These are phyloP conservation scores for Drosophila birchii DNA, from an alignment of 2,888 invertebrate species.

Conservation along the genomic window DNA sequence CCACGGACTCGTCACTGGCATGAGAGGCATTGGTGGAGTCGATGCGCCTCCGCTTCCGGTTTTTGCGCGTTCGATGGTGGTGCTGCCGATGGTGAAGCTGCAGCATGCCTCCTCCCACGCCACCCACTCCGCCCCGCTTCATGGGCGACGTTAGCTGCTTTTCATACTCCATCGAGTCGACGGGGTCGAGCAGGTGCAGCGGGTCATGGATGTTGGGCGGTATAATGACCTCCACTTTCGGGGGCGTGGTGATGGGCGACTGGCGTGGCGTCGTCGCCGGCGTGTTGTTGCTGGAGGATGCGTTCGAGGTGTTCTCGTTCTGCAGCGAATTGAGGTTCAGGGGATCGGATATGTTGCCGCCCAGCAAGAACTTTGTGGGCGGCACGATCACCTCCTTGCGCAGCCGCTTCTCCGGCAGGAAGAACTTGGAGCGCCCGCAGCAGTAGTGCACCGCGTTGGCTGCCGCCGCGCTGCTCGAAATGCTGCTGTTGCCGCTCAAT, in stretches of 20 bases:
- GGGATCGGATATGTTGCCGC: slow-evolving; percentile 98
- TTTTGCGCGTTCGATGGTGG: slow-evolving; percentile 87
- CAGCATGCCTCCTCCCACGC: slow-evolving; percentile 50
- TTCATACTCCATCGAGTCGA: slow-evolving; percentile 93
- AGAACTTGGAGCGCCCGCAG: slow-evolving; percentile 88
- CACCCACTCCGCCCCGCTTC: slow-evolving; percentile 84
- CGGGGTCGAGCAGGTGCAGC: slow-evolving; percentile 92
- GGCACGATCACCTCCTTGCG: slow-evolving; percentile 92
- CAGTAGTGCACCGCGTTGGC: slow-evolving; percentile 77
- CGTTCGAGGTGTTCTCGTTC: slow-evolving; percentile 88
- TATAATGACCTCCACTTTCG: slow-evolving; percentile 94
- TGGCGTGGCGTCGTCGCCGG: slow-evolving; percentile 95
- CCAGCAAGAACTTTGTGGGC: slow-evolving; percentile 95
- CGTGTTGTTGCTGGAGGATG: slow-evolving; percentile 89
- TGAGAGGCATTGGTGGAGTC: slow-evolving; percentile 80
- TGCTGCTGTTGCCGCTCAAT: slow-evolving; percentile 71
- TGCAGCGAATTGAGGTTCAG: slow-evolving; percentile 96
- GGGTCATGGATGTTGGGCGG: slow-evolving; percentile 97
- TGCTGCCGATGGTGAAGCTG: slow-evolving; percentile 84
- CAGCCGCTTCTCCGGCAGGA: slow-evolving; percentile 90
- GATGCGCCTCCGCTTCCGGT: slow-evolving; percentile 85
- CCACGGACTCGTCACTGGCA: slow-evolving; percentile 57
- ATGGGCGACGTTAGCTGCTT: slow-evolving; percentile 90
- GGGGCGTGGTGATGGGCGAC: slow-evolving; percentile 86
- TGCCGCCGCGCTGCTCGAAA: slow-evolving; percentile 64